Conservation (phyloP, 2,888 invertebrate genomes). For the Spilosoma lubricipeda region DNA sequence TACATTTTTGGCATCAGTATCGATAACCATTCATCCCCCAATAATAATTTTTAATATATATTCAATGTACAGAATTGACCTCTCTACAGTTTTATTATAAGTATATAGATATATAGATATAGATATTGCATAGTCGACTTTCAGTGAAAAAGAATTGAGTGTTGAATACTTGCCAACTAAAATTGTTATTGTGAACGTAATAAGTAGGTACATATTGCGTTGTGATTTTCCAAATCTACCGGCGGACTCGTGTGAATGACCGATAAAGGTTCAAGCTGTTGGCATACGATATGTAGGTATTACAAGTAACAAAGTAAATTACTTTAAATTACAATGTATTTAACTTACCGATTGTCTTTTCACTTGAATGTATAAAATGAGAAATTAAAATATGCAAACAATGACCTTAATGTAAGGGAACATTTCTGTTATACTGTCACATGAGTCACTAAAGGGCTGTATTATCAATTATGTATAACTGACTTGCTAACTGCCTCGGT, state of each 20-base stretch:
- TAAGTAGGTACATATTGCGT: conserved; percentile 23
- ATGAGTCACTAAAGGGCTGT: too few relatives aligned
- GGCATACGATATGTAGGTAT: conserved; percentile 22
- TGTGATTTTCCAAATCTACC: conserved; percentile 61
- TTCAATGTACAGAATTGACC: too few relatives aligned
- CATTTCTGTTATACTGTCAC: background rate
- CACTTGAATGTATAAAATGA: background rate
- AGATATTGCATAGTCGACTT: conserved; percentile 58
- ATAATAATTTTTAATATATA: too few relatives aligned
- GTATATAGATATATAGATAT: too few relatives aligned
- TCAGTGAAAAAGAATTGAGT: conserved; percentile 55
- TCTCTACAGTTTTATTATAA: too few relatives aligned
- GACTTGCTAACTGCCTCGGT: too few relatives aligned
- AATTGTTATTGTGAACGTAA: conserved; percentile 51
- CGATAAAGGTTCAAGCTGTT: conserved; percentile 67
- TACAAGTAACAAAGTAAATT: conserved; percentile 6
- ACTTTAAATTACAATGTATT: conserved; percentile 20
- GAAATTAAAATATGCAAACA: background rate
- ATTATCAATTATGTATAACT: too few relatives aligned
- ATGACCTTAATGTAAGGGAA: background rate
- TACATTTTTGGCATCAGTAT: too few relatives aligned
- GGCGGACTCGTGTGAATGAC: conserved; percentile 65
- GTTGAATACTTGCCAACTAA: conserved; percentile 73
- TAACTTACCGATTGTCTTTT: background rate
- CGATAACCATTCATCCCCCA: too few relatives aligned